Conservation (phyloP, 2,888 invertebrate genomes). For the Tetragonula carbonaria region DNA sequence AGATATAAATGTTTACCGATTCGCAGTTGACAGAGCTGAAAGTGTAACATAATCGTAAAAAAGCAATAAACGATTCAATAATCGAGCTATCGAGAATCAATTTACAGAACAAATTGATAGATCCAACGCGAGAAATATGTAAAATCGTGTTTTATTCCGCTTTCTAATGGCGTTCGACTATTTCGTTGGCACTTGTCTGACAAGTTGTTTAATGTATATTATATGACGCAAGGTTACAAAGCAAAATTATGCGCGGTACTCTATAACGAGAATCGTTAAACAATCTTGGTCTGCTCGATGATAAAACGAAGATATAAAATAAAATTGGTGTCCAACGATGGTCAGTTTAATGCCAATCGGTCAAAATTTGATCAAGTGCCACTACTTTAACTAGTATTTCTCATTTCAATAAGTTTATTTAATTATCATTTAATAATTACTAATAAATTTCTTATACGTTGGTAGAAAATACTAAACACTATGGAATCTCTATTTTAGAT, state of each 20-base stretch:
- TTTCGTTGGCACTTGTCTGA: conserved; percentile 13
- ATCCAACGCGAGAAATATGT: conserved; percentile 21
- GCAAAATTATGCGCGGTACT: background rate
- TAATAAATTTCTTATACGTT: no score
- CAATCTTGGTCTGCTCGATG: background rate
- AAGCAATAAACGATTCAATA: background rate
- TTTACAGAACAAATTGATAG: background rate
- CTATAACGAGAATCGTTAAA: background rate
- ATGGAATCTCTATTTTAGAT: background rate
- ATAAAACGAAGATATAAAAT: conserved; percentile 5
- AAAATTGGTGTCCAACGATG: background rate
- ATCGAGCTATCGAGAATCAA: background rate
- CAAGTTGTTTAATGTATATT: conserved; percentile 5
- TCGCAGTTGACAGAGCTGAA: background rate
- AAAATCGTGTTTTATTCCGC: conserved; percentile 18
- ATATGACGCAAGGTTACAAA: background rate
- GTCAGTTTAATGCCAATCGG: background rate
- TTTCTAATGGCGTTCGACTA: background rate
- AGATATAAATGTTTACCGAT: background rate
- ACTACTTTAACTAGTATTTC: background rate
- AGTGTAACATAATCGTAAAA: no score
- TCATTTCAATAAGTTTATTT: no score
- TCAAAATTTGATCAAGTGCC: background rate
- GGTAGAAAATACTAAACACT: background rate
- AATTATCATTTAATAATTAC: no score